A percentile compares a stretch with the other conserved stretches of the same genome.
phyloP scores from a whole-genome alignment of 2,797 vertebrate genomes.

The Sebastes matsubarae region DNA sequence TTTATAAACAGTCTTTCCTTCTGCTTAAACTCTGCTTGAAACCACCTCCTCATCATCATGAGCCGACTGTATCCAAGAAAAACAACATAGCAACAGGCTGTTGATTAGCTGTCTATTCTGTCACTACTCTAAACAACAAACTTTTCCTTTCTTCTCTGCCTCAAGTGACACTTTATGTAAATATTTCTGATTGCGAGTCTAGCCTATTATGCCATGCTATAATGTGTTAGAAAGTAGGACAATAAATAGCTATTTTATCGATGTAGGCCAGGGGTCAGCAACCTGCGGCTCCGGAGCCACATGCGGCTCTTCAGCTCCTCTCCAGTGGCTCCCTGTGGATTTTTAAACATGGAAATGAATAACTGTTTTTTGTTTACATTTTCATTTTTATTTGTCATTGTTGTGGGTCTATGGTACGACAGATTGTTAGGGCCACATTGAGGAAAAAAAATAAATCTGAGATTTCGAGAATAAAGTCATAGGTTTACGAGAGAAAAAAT shows the following conservation, averaged over 20 bases:
- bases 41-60: neutral
- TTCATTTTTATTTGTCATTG: too few species aligned
- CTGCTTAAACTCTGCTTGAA: neutral
- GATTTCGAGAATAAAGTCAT: too few species aligned
- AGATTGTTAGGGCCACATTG: too few species aligned
- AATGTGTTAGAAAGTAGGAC: neutral
- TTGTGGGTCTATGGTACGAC: too few species aligned
- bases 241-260: neutral
- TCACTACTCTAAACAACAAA: neutral
- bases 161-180: neutral
- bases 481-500: too few species aligned
- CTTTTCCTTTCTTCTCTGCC: neutral
- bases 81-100: neutral
- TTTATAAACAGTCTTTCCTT: neutral
- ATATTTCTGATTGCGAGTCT: neutral
- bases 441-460: too few species aligned
- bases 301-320: too few species aligned
- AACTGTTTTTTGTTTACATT: too few species aligned
- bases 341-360: too few species aligned
- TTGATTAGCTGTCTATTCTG: neutral
- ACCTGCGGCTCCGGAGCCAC: too few species aligned
- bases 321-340: too few species aligned
- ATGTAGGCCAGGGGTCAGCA: neutral
- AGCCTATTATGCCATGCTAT: neutral
- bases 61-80: neutral